Percentiles rank a stretch among this genome's conserved stretches.
Evolutionary conservation across 1,140 invertebrate genomes (phyloP).

Genomic region (Drosophila sturtevanti): DNA sequence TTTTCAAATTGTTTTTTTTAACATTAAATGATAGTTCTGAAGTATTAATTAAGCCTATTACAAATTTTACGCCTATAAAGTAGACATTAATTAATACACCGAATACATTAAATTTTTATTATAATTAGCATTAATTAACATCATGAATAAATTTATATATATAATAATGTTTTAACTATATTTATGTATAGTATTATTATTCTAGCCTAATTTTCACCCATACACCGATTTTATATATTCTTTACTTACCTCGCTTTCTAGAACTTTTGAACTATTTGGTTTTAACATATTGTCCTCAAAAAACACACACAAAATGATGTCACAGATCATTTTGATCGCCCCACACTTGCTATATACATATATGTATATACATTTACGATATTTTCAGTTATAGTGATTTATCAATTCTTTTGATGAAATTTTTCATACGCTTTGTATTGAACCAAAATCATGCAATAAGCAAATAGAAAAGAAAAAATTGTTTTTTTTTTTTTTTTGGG

Average conservation of each 20-base stretch:
- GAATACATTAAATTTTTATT: not conserved
- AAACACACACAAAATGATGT: constrained; percentile 13
- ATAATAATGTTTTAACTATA: constrained; percentile 3
- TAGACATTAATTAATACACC: not conserved
- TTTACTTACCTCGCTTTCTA: constrained; percentile 1
- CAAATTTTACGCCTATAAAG: not conserved
- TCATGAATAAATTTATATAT: not conserved
- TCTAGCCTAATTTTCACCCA: constrained; percentile 17
- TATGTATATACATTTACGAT: constrained; percentile 1
- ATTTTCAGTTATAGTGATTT: not conserved
- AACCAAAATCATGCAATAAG: constrained; percentile 17
- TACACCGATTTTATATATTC: not conserved
- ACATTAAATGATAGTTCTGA: too few species aligned
- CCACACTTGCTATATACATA: not conserved
- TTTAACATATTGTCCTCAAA: constrained; percentile 47
- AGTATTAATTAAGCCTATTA: not conserved
- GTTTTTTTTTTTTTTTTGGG: not conserved
- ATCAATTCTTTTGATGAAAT: constrained; percentile 33
- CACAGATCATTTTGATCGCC: constrained; percentile 38
- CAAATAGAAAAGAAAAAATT: constrained; percentile 19
- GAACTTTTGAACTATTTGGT: constrained; percentile 25
- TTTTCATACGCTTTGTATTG: constrained; percentile 63
- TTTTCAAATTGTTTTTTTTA: too few species aligned
- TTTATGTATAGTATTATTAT: not conserved
- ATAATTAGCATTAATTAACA: not conserved